Evolutionary conservation across 2,113 vertebrate genomes (phyloP).

Genomic region (Peromyscus leucopus): DNA sequence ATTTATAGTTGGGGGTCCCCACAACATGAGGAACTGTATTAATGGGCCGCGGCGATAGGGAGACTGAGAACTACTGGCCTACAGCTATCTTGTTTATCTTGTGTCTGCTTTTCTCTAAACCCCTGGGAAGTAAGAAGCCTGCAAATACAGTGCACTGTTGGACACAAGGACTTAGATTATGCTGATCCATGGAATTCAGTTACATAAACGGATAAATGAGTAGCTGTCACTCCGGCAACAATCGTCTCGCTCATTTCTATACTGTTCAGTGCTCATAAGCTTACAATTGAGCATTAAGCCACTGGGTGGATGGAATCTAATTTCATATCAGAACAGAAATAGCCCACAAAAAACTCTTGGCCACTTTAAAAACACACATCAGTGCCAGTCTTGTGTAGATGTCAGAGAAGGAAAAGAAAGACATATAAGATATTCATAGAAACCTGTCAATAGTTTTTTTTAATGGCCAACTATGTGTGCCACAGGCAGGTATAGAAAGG

Average conservation of each 20-base stretch:
- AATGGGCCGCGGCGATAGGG: neutral
- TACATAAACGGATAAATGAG: neutral
- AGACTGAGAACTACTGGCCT: neutral
- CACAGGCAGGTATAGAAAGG: neutral
- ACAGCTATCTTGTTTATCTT: neutral
- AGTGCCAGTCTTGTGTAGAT: no score
- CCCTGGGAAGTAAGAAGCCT: neutral
- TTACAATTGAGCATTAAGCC: neutral
- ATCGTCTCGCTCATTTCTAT: neutral
- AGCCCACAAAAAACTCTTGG: neutral
- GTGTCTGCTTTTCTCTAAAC: neutral
- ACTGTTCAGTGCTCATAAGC: neutral
- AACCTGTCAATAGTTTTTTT: neutral
- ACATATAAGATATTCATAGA: neutral
- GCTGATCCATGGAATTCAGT: fast-evolving
- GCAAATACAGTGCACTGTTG: neutral
- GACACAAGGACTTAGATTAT: neutral
- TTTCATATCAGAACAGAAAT: neutral
- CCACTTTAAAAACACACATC: no score
- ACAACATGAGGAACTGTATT: neutral
- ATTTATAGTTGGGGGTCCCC: no score
- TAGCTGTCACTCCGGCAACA: neutral
- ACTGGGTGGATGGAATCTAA: neutral
- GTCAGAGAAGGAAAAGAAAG: neutral
- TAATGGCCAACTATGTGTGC: fast-evolving